These are phyloP conservation scores for Lucilia sericata DNA, from an alignment of 1,140 invertebrate genomes.

Conservation along the genomic window DNA sequence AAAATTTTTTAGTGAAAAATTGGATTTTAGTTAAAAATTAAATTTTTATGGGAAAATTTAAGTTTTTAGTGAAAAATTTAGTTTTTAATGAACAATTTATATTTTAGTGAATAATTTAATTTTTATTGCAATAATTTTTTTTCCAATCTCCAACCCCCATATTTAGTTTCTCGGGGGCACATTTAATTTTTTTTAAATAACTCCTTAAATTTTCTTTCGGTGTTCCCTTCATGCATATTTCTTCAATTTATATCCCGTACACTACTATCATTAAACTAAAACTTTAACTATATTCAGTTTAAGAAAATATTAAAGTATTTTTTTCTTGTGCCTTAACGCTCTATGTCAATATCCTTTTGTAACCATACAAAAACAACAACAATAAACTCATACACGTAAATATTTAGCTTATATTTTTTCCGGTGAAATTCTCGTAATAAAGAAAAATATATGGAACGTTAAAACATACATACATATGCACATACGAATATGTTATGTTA, in stretches of 20 bases:
- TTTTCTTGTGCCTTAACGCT: not conserved
- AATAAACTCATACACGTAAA: not conserved
- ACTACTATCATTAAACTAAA: not conserved
- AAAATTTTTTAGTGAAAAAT: too few species aligned
- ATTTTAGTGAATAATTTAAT: too few species aligned
- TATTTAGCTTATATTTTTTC: too few species aligned
- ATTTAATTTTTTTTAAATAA: not conserved
- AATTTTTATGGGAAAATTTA: too few species aligned
- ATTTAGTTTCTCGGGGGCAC: too few species aligned
- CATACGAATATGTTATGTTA: not conserved
- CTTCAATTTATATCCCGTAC: too few species aligned
- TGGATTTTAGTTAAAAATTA: too few species aligned
- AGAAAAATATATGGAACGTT: not conserved
- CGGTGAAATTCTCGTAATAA: too few species aligned
- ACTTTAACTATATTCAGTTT: not conserved
- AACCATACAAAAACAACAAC: not conserved
- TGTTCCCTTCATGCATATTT: not conserved
- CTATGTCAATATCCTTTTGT: conserved; percentile 20
- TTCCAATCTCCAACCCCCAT: too few species aligned
- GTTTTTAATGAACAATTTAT: too few species aligned
- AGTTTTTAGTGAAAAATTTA: too few species aligned
- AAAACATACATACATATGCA: not conserved
- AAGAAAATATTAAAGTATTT: not conserved
- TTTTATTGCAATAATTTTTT: too few species aligned
- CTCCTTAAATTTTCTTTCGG: not conserved